Evolutionary conservation across 2,113 vertebrate species (phyloP), one percentile per base, ranked within the genome.

Genomic region (Zootoca vivipara): DNA sequence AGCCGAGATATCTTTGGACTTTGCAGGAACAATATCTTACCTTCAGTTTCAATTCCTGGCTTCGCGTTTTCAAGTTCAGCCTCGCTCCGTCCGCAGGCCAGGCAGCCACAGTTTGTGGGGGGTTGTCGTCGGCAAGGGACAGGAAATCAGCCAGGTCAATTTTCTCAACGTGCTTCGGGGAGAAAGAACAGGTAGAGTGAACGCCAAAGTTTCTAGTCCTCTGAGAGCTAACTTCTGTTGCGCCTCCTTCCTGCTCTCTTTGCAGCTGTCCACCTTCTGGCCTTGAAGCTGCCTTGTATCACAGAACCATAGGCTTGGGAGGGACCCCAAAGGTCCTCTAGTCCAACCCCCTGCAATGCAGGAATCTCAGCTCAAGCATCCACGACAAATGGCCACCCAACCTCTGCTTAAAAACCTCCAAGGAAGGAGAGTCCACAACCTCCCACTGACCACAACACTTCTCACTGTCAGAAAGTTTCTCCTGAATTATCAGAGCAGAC

Each of bases 101-200:
- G 87, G 93, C 90, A 4, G 84, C 95, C 92, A 1, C 95, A 30
- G 84, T 96, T 96, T 2, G n/a, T 13, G 1, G 85, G 30, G 78
- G 80, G 78, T 3, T 10, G 3, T 97, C 96, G 3, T 98, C 96
- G 0, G 67, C 92, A 67, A 98, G 78, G 3, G 95, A 96, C 89
- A 97, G 62, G 5, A 97, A 94, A 2, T 80, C 85, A 3, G 79
- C 89, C 30, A 98, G 96, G 2, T 97, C 96, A 75, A 98, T 42
- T 91, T 97, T 98, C 64, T 98, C 98, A 72, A 97, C 38, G 30
- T 97, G 97, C 98, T 98, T 33, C 46, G 95, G 56, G 35, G 52
- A 74, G 24, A 52, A 67, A 52, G 20, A 16, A 33, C 2, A 13
- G 12, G n/a, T 2, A 35, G 26, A 13, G 24, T 28, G 4, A 56